These are phyloP conservation scores for Hofmannophila pseudospretella DNA, from an alignment of 2,888 invertebrate genomes.

Conservation along the genomic window DNA sequence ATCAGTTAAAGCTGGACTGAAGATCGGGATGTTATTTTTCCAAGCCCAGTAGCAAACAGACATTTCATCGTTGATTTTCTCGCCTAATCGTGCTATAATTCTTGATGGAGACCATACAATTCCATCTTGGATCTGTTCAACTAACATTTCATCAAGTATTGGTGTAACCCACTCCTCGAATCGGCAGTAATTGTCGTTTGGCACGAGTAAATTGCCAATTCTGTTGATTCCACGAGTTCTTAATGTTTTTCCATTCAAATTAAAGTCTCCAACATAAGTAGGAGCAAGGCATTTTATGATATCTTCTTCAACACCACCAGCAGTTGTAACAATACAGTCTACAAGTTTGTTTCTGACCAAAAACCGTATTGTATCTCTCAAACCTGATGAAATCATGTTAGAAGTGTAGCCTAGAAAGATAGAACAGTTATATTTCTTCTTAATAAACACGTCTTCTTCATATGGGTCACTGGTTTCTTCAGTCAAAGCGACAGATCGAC, in stretches of 20 bases:
- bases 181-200: conserved; percentile 98
- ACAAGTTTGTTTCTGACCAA: conserved; percentile 81
- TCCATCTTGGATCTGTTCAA: conserved; percentile 87
- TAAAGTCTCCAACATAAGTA: conserved; percentile 95
- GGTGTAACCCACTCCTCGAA: conserved; percentile 99
- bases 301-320: conserved; percentile 99
- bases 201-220: conserved; percentile 93
- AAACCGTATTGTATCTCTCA: conserved; percentile 94
- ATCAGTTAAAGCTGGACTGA: conserved; percentile 98
- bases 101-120: conserved; percentile 90
- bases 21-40: conserved; percentile 97
- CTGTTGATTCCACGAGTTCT: conserved; percentile 93
- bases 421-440: conserved; percentile 89
- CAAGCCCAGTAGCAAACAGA: conserved; percentile 99
- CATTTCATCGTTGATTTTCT: conserved; percentile 91
- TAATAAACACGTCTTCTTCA: conserved; percentile 89
- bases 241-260: conserved; percentile 86
- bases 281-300: conserved; percentile 98
- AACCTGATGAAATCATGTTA: conserved; percentile 96
- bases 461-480: conserved; percentile 81
- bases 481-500: conserved; percentile 82
- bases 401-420: conserved; percentile 98
- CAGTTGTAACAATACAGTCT: conserved; percentile 97
- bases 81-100: conserved; percentile 84
- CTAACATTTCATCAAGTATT: conserved; percentile 91